phyloP scores from a whole-genome alignment of 2,113 vertebrate species.

The Chaetura pelagica region DNA sequence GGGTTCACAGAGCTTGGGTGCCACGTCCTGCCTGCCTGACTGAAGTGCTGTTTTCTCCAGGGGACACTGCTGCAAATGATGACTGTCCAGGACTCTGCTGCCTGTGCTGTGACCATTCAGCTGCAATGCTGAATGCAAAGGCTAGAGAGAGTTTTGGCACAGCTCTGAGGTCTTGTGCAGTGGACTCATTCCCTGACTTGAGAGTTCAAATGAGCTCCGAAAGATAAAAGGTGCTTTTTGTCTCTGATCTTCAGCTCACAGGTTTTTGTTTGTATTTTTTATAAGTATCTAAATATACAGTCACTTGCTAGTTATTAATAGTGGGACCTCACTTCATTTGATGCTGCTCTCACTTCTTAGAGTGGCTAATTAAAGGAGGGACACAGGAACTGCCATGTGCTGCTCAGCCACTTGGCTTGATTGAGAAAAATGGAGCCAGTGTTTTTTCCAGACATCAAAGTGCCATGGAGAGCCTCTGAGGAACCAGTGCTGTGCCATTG shows the following conservation, averaged over 20 bases:
- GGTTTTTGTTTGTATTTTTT: constrained; percentile 9
- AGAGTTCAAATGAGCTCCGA: neutral
- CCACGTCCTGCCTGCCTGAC: rapidly evolving
- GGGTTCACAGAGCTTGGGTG: neutral
- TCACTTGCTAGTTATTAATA: constrained; percentile 53
- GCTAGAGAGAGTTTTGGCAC: neutral
- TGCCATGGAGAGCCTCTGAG: neutral
- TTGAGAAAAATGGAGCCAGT: constrained; percentile 16
- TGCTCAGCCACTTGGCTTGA: neutral
- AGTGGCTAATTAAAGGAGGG: constrained; percentile 55
- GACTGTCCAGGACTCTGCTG: neutral
- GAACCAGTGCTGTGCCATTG: neutral
- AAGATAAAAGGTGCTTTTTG: neutral
- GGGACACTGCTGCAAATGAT: rapidly evolving
- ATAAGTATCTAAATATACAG: constrained; percentile 38
- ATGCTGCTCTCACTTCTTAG: constrained; percentile 48
- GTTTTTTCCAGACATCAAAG: neutral
- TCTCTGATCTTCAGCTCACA: constrained; percentile 21
- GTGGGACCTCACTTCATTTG: constrained; percentile 32
- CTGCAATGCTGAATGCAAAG: neutral
- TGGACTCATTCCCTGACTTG: neutral
- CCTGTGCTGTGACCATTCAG: neutral
- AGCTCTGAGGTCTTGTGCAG: neutral
- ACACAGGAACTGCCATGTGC: neutral
- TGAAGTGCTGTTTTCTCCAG: neutral